Evolutionary conservation across 1,140 invertebrate genomes (phyloP).

Genomic region (Heliconius congener): DNA sequence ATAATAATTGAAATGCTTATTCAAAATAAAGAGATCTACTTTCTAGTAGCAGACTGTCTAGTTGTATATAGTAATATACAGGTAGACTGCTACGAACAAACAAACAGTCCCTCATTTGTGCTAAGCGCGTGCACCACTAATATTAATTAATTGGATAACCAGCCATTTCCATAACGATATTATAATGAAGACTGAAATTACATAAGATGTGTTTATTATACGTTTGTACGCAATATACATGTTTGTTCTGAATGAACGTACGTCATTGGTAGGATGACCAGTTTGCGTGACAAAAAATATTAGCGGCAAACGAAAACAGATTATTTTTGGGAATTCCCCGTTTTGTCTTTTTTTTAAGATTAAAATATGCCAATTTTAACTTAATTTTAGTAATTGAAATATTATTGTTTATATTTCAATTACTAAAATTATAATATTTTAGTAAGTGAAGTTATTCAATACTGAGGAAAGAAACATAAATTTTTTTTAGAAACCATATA

Average conservation of each 20-base stretch:
- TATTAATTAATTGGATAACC: constrained; percentile 34
- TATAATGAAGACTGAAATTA: constrained; percentile 27
- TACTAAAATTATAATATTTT: too few species aligned
- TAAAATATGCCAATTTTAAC: too few species aligned
- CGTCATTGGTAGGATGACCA: constrained; percentile 24
- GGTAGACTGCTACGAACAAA: not conserved
- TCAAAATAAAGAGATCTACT: too few species aligned
- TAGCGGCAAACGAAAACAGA: not conserved
- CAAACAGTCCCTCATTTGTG: constrained; percentile 16
- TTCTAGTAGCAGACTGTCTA: too few species aligned
- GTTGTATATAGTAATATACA: too few species aligned
- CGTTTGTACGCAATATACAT: constrained; percentile 3
- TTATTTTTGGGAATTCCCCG: not conserved
- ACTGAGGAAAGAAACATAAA: too few species aligned
- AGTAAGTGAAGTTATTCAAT: too few species aligned
- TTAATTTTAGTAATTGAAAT: too few species aligned
- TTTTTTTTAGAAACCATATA: too few species aligned
- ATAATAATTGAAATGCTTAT: too few species aligned
- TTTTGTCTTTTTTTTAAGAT: not conserved
- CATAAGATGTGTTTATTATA: constrained; percentile 14
- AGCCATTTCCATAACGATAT: constrained; percentile 26
- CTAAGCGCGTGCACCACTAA: constrained; percentile 11
- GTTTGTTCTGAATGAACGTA: constrained; percentile 21
- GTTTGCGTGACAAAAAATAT: not conserved
- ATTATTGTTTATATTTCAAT: too few species aligned